Evolutionary conservation across 1,140 invertebrate species (phyloP), one percentile per base, ranked within the genome.

Genomic region (Acromyrmex heyeri): DNA sequence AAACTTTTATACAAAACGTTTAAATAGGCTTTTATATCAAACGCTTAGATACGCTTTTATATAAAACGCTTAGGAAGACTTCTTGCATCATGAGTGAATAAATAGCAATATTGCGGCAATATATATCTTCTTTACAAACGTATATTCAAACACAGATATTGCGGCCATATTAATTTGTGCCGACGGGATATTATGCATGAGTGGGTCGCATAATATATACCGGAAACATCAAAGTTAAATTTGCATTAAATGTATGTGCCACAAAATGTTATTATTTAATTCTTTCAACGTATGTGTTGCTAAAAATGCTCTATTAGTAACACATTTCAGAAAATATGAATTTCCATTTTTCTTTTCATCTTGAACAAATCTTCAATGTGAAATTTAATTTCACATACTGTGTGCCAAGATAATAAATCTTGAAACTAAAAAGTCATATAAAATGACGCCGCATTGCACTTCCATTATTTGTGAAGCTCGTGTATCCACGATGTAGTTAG

Each of bases 121-220:
- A 53, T 18, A 55, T 7, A 53, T 24, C 16, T 53, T 55, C 24
- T 73, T 34, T 34, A 7, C 0, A 55, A 73, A 34, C 18, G 50
- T 4, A 27, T 73, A 53, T 72, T 72, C 24, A 24, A 12, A 76
- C 12, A 27, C 18, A 57, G 27, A 34, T 27, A 12, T 77, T 77
- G 21, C 21, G 16, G 24, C 8, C 6, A 21, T 12, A 7, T 38
- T 34, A 64, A 64, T 53, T 78, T 55, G 6, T 24, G 14, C 12
- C 16, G 2, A 55, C 21, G 12, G 34, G 3, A 14, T 18, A 62
- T 48, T 65, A 55, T 64, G 16, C 21, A 4, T 18, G 14, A 24
- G n/a, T 69, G 4, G 16, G n/a, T 0, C 2, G 44, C 12, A 21
- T 34, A 78, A 78, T 50, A 48, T 64, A 64, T 30, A 50, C 6